Percentiles rank a stretch among this genome's conserved stretches.
phyloP scores from a whole-genome alignment of 64 coral and sea anemone genomes.

The Stichodactyla mertensii region DNA sequence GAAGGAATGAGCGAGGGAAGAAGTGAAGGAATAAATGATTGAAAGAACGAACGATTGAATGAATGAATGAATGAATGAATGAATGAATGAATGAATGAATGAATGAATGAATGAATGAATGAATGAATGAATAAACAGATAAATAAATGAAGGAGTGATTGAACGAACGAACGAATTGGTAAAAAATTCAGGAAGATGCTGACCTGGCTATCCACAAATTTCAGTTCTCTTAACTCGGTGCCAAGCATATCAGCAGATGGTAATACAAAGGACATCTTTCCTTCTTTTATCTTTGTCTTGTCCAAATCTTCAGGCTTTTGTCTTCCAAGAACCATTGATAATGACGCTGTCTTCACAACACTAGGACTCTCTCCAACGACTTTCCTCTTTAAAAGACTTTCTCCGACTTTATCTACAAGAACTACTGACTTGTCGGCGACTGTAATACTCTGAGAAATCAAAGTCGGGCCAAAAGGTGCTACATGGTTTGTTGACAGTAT shows the following conservation, averaged over 20 bases:
- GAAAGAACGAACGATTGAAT: too few species aligned
- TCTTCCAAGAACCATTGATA: conserved; percentile 56
- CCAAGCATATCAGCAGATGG: conserved; percentile 8
- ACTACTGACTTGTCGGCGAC: conserved; percentile 30
- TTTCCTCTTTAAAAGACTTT: conserved; percentile 55
- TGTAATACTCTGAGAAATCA: conserved; percentile 30
- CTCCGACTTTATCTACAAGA: conserved; percentile 58
- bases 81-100: too few species aligned
- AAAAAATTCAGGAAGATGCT: background rate
- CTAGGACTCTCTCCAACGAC: conserved; percentile 42
- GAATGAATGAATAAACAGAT: too few species aligned
- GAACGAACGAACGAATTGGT: too few species aligned
- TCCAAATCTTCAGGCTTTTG: conserved; percentile 38
- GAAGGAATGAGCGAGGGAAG: too few species aligned
- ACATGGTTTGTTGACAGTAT: background rate
- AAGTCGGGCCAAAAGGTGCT: background rate
- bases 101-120: too few species aligned
- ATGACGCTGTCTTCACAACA: conserved; percentile 45
- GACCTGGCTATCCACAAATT: conserved; percentile 72
- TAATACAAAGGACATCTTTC: conserved; percentile 13
- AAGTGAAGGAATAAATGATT: too few species aligned
- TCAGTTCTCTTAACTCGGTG: background rate
- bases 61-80: too few species aligned
- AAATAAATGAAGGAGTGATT: too few species aligned
- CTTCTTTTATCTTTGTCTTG: background rate